phyloP scores from a whole-genome alignment of 2,113 vertebrate genomes.

The Ibidorhyncha struthersii region DNA sequence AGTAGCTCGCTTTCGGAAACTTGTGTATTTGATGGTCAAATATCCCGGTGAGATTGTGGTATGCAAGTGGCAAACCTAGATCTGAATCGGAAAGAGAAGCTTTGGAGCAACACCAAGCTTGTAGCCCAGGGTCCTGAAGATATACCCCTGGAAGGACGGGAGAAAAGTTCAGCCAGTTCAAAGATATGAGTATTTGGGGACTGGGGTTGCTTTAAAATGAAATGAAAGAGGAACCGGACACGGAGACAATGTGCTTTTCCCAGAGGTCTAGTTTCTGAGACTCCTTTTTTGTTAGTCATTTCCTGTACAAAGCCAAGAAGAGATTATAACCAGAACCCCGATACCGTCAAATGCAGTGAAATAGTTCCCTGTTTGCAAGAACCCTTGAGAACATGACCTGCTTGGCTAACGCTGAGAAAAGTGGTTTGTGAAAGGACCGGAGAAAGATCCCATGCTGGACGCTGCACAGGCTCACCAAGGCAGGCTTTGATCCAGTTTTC shows the following conservation, averaged over 20 bases:
- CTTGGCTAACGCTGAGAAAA: not conserved
- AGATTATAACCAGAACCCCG: not conserved
- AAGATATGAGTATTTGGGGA: accelerated
- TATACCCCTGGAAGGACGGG: accelerated
- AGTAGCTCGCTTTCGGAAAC: not conserved
- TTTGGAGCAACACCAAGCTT: accelerated
- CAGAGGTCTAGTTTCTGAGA: not conserved
- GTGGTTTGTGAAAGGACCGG: not conserved
- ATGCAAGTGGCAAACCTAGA: accelerated
- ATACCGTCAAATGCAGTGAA: not conserved
- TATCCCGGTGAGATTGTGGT: accelerated
- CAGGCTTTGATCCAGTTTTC: not conserved
- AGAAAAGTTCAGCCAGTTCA: accelerated
- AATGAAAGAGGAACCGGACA: not conserved
- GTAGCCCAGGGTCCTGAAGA: not conserved
- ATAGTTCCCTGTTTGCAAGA: not conserved
- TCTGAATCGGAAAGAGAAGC: not conserved
- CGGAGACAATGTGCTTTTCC: not conserved
- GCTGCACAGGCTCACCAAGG: not conserved
- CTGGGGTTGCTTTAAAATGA: not conserved
- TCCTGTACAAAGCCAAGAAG: not conserved
- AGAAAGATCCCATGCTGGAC: not conserved
- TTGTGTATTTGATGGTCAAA: accelerated
- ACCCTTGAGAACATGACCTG: not conserved
- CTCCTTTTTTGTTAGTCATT: not conserved